Base-by-base conservation (phyloP, 2,113 vertebrate genomes). In the Ciconia stormi region DNA sequence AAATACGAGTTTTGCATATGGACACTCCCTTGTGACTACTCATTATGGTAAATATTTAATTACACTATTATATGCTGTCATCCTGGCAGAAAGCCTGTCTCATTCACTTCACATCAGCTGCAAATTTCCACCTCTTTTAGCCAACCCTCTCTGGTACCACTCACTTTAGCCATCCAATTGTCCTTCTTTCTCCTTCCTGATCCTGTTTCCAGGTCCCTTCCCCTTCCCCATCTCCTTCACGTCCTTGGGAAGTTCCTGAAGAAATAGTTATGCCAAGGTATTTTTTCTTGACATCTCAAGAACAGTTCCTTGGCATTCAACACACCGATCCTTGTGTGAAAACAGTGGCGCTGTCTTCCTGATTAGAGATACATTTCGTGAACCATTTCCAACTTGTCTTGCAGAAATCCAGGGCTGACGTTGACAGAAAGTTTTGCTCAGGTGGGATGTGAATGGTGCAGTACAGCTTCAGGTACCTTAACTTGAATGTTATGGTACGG, bases 41-140 rank as follows among this genome's bases (percentile, higher is more conserved):
- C 46, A 36, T 90, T 92, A 66, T 4, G 53, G 34, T 58, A 86
- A 94, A 93, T 92, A 53, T 83, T 96, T 94, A 93, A 91, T 95
- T 73, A 77, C 16, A 23, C 29, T 62, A 10, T 93, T 46, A 30
- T n/a, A 50, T 73, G 67, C 66, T 77, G 62, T 18, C 59, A 30
- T 56, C 58, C 71, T 58, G 16, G 30, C 74, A 90, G 73, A 56
- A 85, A 85, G 25, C 36, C 62, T 77, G 49, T 91, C 77, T 87
- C 30, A 3, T 47, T 67, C 58, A 18, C 53, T 88, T 65, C 78
- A 26, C 30, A 52, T 30, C 62, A 87, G 26, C 69, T 71, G 83
- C 63, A 58, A 50, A 40, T 56, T 87, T 46, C 38, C 55, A 67
- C 40, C 40, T 86, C 63, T 63, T 88, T 62, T 19, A 56, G 23